Conservation (phyloP, 2,888 invertebrate species). For the Lithophane socia region DNA sequence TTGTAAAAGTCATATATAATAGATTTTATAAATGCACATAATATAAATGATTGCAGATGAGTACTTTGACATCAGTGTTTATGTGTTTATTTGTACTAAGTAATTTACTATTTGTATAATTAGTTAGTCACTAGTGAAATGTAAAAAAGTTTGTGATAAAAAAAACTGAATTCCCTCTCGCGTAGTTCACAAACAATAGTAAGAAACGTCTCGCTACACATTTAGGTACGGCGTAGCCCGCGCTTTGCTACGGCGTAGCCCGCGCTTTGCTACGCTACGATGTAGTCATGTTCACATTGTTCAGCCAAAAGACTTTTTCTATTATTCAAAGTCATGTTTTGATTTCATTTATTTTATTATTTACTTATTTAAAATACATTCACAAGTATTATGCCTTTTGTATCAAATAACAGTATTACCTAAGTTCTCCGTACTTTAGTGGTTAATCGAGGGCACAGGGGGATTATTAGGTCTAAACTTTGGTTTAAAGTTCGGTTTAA, state of each 20-base stretch:
- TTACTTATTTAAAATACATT: background rate
- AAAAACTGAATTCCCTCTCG: too few species aligned
- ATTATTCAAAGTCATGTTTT: background rate
- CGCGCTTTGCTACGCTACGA: background rate
- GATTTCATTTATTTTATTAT: background rate
- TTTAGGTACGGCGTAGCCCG: slow-evolving; percentile 12
- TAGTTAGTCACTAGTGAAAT: too few species aligned
- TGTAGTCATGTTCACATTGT: background rate
- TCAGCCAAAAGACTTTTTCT: background rate
- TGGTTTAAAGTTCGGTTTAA: slow-evolving; percentile 43
- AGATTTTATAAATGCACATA: too few species aligned
- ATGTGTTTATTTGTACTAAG: too few species aligned
- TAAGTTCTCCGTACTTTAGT: slow-evolving; percentile 36
- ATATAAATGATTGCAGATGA: too few species aligned
- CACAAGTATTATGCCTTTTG: background rate
- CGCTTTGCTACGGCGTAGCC: background rate
- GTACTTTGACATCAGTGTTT: too few species aligned
- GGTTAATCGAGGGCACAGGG: slow-evolving; percentile 51
- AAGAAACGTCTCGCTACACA: background rate
- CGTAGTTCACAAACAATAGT: too few species aligned
- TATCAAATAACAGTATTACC: background rate
- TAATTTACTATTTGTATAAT: too few species aligned
- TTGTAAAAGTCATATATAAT: too few species aligned
- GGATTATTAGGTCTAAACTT: slow-evolving; percentile 50
- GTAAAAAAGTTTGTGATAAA: too few species aligned